Conservation (phyloP, 1,140 invertebrate species). For the Adoxophyes honmai region DNA sequence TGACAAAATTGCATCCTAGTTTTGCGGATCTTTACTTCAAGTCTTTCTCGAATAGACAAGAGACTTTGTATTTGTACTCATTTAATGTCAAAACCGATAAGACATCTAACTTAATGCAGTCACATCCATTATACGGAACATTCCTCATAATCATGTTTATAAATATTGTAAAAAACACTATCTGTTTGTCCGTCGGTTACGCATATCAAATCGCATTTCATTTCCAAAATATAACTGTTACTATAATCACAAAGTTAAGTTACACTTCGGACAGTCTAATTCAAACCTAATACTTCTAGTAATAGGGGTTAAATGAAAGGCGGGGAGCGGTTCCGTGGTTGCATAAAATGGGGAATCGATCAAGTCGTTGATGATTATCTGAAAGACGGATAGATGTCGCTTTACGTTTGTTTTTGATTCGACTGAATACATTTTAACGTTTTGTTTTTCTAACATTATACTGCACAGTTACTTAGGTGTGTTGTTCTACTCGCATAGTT, state of each 20-base stretch:
- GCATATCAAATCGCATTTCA: not conserved
- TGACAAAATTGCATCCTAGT: no score
- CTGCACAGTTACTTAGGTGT: no score
- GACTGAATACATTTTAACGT: no score
- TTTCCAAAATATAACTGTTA: not conserved
- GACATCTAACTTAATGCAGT: not conserved
- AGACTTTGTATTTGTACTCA: no score
- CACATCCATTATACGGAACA: not conserved
- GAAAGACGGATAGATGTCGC: slow-evolving; percentile 31
- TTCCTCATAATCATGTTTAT: not conserved
- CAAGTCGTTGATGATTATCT: slow-evolving; percentile 42
- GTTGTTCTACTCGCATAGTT: no score
- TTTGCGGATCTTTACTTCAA: no score
- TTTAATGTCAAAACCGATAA: no score
- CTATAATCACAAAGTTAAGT: not conserved
- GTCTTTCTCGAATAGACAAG: no score
- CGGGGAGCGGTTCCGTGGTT: not conserved
- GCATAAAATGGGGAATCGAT: slow-evolving; percentile 32
- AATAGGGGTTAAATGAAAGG: not conserved
- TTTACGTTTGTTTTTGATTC: not conserved
- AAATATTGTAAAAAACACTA: not conserved
- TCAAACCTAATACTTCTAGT: not conserved
- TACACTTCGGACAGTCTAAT: not conserved
- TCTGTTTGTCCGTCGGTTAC: not conserved
- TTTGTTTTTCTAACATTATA: no score